Base-by-base conservation (phyloP, 1,140 invertebrate species). In the Diorhabda sublineata region DNA sequence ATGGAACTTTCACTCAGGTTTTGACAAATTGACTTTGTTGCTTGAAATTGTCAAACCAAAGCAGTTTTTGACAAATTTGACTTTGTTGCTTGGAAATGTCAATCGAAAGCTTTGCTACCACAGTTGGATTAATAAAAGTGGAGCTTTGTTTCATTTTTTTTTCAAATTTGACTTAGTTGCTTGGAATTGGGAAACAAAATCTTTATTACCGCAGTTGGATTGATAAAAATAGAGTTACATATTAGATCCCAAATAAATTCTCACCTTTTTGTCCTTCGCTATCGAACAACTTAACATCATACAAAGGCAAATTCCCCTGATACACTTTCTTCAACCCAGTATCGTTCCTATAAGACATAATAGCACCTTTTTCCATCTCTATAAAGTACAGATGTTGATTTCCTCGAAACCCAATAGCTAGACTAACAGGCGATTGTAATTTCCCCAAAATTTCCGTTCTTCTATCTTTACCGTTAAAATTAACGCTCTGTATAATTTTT, bases 401-500 rank as follows among this genome's bases (percentile, higher is more conserved):
- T 44, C 41, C 8, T 56, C 63, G 85, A 7, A 68, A 60, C 58
- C 85, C 83, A 2, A 89, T 82, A 0, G 90, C 89, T 42, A 96
- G 81, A 3, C 91, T 91, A 75, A 91, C 92, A 0, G 93, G 91
- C 78, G 91, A 88, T 8, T 86, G 84, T 1, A 88, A 82, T 3
- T 83, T 79, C 63, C 86, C 83, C n/a, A 84, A 83, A 4, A 84
- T 79, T 2, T 91, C 82, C 3, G 92, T 78, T 74, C 83, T 83
- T 9, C 93, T 84, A 77, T 90, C 87, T 6, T 82, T 85, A 5
- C 92, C 91, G 77, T 92, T 85, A 58, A 95, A 83, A 69, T 87
- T 84, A 66, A 95, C 84, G 2, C 90, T 89, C 81, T 96, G 93
- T 3, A 96, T 90, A 76, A 83, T 88, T 71, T 87, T 85, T 41